Evolutionary conservation across 2,797 vertebrate genomes (phyloP).

Genomic region (Pteronotus mesoamericanus): DNA sequence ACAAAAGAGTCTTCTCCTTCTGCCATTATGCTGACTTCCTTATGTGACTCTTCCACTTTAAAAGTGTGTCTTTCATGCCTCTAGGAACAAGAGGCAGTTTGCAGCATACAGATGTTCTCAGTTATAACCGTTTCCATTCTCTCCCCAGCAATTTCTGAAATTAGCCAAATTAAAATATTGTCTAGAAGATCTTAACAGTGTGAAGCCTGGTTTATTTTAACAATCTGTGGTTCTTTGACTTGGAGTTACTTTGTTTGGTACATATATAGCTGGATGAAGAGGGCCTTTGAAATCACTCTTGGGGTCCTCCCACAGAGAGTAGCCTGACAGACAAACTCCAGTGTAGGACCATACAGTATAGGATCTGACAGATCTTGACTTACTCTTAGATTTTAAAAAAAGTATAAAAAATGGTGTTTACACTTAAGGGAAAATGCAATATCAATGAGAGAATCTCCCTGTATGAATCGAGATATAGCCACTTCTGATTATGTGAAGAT

Average conservation of each 20-base stretch:
- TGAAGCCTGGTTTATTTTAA: slow-evolving; percentile 4
- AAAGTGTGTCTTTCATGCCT: not conserved
- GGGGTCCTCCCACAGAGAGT: not conserved
- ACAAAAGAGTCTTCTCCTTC: not conserved
- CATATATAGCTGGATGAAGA: not conserved
- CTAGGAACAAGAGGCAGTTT: not conserved
- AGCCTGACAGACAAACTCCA: not conserved
- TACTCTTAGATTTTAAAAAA: not conserved
- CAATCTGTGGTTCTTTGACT: not conserved
- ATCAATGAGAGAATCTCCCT: not conserved
- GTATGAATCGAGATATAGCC: not conserved
- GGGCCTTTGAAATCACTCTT: not conserved
- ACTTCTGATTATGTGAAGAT: not conserved
- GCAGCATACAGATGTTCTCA: not conserved
- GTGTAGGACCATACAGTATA: not conserved
- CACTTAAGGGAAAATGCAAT: not conserved
- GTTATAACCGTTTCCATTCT: not conserved
- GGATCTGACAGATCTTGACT: not conserved
- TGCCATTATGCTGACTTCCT: not conserved
- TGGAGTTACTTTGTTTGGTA: not conserved
- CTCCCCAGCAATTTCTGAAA: slow-evolving; percentile 13
- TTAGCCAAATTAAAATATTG: slow-evolving; percentile 1
- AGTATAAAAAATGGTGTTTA: not conserved
- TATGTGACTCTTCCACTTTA: not conserved
- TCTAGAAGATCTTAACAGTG: not conserved